phyloP scores from a whole-genome alignment of 92 coral and sea anemone genomes.

The Porites evermanni region DNA sequence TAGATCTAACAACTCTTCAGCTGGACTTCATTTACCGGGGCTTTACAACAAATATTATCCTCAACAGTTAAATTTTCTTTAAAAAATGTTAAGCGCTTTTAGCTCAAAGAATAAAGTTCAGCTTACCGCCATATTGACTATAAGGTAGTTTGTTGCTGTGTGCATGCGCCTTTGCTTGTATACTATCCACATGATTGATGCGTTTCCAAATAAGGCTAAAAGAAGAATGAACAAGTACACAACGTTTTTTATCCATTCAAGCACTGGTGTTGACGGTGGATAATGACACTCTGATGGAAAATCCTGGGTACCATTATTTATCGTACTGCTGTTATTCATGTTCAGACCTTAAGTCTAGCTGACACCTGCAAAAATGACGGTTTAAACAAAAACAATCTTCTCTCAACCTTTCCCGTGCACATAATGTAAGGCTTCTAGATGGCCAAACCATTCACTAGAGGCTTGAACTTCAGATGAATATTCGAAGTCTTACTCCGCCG shows the following conservation, averaged over 20 bases:
- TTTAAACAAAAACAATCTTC: too few relatives aligned
- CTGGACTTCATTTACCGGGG: too few relatives aligned
- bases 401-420: too few relatives aligned
- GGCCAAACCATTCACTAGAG: too few relatives aligned
- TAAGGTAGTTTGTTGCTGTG: constrained; percentile 72
- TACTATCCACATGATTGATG: constrained; percentile 63
- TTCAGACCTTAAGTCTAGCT: background rate
- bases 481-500: too few relatives aligned
- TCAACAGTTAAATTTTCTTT: too few relatives aligned
- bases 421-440: too few relatives aligned
- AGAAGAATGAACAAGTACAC: constrained; percentile 54
- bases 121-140: constrained; percentile 72
- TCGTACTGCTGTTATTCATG: constrained; percentile 33
- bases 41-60: too few relatives aligned
- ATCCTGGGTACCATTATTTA: constrained; percentile 2
- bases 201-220: constrained; percentile 63
- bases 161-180: constrained; percentile 59
- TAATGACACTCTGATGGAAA: background rate
- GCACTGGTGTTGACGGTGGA: background rate
- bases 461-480: too few relatives aligned
- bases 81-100: too few relatives aligned
- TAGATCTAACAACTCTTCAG: too few relatives aligned
- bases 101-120: background rate
- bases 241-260: constrained; percentile 32
- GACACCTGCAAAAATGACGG: background rate